phyloP scores from a whole-genome alignment of 2,113 vertebrate genomes.

The Laticauda colubrina region DNA sequence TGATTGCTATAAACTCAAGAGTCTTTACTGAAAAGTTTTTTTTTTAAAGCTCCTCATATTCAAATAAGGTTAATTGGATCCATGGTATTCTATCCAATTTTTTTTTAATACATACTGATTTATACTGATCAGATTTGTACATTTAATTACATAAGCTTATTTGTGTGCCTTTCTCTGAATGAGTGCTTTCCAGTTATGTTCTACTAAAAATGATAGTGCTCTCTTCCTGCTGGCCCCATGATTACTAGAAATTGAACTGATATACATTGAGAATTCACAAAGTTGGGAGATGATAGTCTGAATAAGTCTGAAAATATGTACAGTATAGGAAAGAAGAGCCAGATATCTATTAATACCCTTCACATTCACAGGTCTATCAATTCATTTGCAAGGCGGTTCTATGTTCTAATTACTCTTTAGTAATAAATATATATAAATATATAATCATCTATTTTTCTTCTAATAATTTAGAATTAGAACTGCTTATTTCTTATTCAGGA shows the following conservation, averaged over 20 bases:
- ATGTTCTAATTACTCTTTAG: background rate
- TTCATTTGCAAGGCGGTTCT: background rate
- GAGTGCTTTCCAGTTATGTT: background rate
- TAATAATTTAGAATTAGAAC: background rate
- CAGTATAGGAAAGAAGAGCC: background rate
- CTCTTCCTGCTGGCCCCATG: background rate
- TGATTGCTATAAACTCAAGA: background rate
- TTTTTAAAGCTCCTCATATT: background rate
- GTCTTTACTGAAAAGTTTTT: background rate
- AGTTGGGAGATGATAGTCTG: background rate
- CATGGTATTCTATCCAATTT: background rate
- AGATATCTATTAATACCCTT: background rate
- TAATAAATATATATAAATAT: background rate
- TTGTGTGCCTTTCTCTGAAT: background rate
- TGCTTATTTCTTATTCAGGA: background rate
- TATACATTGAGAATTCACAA: background rate
- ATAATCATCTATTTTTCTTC: background rate
- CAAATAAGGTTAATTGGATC: background rate
- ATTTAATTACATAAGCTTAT: background rate
- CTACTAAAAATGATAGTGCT: background rate
- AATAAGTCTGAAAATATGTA: background rate
- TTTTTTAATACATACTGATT: background rate
- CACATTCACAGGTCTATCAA: background rate
- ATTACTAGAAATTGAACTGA: background rate
- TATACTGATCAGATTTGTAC: background rate